These are phyloP conservation scores for Euschistus heros DNA, from an alignment of 1,140 invertebrate species.

Conservation along the genomic window DNA sequence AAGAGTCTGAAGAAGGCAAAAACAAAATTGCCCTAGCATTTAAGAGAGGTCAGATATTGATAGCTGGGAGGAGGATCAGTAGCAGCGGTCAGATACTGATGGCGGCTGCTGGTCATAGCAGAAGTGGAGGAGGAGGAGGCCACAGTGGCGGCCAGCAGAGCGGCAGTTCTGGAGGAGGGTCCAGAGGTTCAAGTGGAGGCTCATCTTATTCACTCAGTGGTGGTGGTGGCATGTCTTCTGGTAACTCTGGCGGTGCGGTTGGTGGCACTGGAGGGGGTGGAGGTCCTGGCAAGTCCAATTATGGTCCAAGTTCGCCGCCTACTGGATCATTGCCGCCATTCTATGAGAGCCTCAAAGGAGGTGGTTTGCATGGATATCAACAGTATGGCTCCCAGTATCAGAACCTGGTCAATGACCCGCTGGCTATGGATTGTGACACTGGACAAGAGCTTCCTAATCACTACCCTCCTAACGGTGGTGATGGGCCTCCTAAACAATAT, in stretches of 20 bases:
- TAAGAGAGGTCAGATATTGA: constrained; percentile 27
- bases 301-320: constrained; percentile 70
- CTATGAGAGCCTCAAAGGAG: constrained; percentile 68
- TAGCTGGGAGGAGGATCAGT: constrained; percentile 35
- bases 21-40: constrained; percentile 35
- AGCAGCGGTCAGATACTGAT: constrained; percentile 34
- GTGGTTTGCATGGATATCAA: constrained; percentile 30
- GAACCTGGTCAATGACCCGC: constrained; percentile 44
- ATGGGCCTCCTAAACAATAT: constrained; percentile 49
- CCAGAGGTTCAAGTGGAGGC: constrained; percentile 38
- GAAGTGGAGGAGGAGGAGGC: constrained; percentile 44
- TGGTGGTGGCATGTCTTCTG: constrained; percentile 37
- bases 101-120: constrained; percentile 63
- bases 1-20: constrained; percentile 36
- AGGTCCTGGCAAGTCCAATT: constrained; percentile 50
- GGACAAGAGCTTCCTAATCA: constrained; percentile 43
- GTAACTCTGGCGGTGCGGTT: constrained; percentile 40
- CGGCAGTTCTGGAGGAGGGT: constrained; percentile 23
- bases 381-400: constrained; percentile 31
- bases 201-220: constrained; percentile 37
- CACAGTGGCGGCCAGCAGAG: constrained; percentile 20
- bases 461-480: constrained; percentile 35
- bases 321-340: constrained; percentile 72
- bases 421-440: constrained; percentile 62
- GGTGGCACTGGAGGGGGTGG: constrained; percentile 38